These are phyloP conservation scores for Hemiprocne comata DNA, from an alignment of 2,113 vertebrate species.

Conservation along the genomic window DNA sequence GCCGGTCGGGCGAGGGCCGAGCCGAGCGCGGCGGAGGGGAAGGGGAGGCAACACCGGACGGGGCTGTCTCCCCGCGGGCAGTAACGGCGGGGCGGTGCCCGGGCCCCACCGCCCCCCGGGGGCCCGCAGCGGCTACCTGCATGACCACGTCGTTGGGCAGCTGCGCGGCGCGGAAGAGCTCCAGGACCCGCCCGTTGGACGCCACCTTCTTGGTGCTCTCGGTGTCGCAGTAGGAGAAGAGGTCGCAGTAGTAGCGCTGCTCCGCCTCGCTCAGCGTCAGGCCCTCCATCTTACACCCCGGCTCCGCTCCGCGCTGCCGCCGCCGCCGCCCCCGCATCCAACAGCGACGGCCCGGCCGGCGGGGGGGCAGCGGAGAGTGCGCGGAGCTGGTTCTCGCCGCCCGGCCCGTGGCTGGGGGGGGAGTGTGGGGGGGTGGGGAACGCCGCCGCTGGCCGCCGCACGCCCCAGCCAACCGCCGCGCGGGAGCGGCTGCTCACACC, in stretches of 20 bases:
- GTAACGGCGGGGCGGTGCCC: not conserved
- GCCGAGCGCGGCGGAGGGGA: not conserved
- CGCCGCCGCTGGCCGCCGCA: no score
- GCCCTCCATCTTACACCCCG: slow-evolving; percentile 86
- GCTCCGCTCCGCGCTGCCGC: not conserved
- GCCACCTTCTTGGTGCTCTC: slow-evolving; percentile 98
- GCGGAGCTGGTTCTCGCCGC: not conserved
- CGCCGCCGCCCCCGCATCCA: not conserved
- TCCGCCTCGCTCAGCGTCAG: slow-evolving; percentile 93
- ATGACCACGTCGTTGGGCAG: slow-evolving; percentile 92
- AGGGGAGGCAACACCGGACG: not conserved
- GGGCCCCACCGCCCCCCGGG: not conserved
- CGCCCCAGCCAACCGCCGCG: not conserved
- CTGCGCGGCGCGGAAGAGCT: slow-evolving; percentile 97
- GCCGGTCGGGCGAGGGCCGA: not conserved
- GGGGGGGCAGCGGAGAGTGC: not conserved
- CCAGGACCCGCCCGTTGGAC: slow-evolving; percentile 90
- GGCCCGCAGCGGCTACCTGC: slow-evolving; percentile 79
- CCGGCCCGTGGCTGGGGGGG: not conserved
- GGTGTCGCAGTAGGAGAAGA: slow-evolving; percentile 96
- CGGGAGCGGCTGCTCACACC: not conserved
- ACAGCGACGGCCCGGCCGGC: not conserved
- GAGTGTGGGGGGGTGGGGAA: no score
- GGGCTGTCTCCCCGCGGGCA: not conserved
- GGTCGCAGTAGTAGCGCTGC: slow-evolving; percentile 96